Percentiles rank a stretch among this genome's conserved stretches.
Conservation (phyloP, 1,140 invertebrate species). For the Lineus longissimus region DNA sequence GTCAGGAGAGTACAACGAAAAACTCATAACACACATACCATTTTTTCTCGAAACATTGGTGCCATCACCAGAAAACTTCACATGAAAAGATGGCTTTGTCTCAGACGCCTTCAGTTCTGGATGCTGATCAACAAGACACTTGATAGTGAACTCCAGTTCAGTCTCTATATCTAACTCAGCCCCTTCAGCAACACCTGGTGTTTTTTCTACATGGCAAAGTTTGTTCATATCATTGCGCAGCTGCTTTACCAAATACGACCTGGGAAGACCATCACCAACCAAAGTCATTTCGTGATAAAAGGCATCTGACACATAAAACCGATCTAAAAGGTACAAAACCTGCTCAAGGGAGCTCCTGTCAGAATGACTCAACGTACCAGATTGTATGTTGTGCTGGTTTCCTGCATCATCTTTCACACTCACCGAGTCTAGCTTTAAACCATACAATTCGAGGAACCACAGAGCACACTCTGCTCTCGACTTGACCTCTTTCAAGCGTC, state of each 20-base stretch:
- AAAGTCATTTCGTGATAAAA: not conserved
- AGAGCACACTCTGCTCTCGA: conserved; percentile 2
- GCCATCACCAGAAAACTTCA: conserved; percentile 2
- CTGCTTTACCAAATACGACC: conserved; percentile 1
- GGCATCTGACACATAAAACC: conserved; percentile 1
- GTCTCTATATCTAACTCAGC: not conserved
- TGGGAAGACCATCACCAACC: not conserved
- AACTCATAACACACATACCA: no score
- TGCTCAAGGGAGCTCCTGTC: not conserved
- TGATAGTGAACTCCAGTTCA: not conserved
- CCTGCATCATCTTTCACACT: not conserved
- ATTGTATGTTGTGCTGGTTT: not conserved
- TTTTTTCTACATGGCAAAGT: not conserved
- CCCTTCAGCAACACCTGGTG: not conserved
- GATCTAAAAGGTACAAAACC: conserved; percentile 5
- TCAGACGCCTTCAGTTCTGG: not conserved
- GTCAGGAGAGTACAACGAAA: no score
- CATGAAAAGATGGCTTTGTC: not conserved
- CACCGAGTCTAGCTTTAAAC: not conserved
- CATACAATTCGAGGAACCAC: not conserved
- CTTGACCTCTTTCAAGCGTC: not conserved
- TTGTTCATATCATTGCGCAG: not conserved
- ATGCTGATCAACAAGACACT: not conserved
- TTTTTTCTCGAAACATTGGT: conserved; percentile 1
- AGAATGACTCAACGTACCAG: not conserved